Base-by-base conservation (phyloP, 2,797 vertebrate genomes). In the Myotis daubentonii region DNA sequence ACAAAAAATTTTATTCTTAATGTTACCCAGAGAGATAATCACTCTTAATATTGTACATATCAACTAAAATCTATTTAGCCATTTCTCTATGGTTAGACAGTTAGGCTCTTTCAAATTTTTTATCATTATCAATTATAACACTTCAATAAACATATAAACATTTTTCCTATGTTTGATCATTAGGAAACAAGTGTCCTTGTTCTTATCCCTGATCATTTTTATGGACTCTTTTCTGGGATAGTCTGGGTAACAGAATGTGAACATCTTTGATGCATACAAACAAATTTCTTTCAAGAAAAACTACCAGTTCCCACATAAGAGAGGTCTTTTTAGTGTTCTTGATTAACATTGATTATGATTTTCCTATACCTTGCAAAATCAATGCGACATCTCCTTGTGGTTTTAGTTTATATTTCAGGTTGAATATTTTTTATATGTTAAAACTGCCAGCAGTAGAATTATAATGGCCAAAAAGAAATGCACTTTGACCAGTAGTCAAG, bases 151-250 rank as follows among this genome's bases (percentile, higher is more conserved):
- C 15, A 51, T 65, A 51, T 60, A 91, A 74, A 89, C 15, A 51
- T 70, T 93, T 78, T 41, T 25, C 33, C 57, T 47, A 33, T 23
- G 80, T 91, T 89, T 80, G 12, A 82, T 53, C 12, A 80, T 51
- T 90, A 87, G 51, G 65, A 86, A 95, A 88, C 30, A 95, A 62
- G 30, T 93, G 83, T 5, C 6, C 88, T 91, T 83, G 38, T 75
- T 53, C 23, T 25, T 80, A 30, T 88, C 23, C 11, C 36, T 87
- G 7, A 8, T 87, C 87, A 33, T 57, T 36, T 55, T 12, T 57
- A 79, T 28, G 19, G 33, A 53, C 75, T 91, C 13, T 88, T 87
- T 89, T 65, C 36, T 82, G 57, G 91, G n/a, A 72, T 28, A 57
- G 8, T 53, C 33, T 94, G 16, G 10, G 15, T 41, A 70, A 83